A percentile compares a stretch with the other conserved stretches of the same genome.
These are phyloP conservation scores for Spea bombifrons DNA, from an alignment of 2,113 vertebrate genomes.

Conservation along the genomic window DNA sequence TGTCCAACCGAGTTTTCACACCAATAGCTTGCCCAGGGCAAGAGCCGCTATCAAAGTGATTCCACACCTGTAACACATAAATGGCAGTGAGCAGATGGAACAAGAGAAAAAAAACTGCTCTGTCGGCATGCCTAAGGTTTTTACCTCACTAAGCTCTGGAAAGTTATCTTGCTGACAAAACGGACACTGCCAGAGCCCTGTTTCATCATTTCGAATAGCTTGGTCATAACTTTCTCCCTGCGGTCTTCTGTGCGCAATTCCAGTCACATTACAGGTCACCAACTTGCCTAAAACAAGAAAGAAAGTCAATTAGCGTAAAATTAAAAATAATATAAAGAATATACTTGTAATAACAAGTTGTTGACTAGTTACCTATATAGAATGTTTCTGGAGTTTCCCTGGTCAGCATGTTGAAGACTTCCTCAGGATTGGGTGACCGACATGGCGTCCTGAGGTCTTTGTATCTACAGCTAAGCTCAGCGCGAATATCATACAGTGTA, in stretches of 20 bases:
- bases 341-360: no score
- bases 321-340: no score
- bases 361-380: conserved; percentile 80
- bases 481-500: conserved; percentile 95
- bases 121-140: background rate
- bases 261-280: conserved; percentile 91
- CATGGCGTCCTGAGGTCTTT: conserved; percentile 92
- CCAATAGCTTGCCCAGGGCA: conserved; percentile 97
- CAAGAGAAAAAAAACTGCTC: background rate
- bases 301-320: background rate
- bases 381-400: conserved; percentile 98
- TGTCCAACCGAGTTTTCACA: conserved; percentile 90
- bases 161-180: conserved; percentile 99
- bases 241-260: conserved; percentile 92
- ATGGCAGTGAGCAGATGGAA: conserved; percentile 4
- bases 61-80: conserved; percentile 82
- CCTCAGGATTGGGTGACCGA: conserved; percentile 91
- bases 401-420: conserved; percentile 95
- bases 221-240: conserved; percentile 98
- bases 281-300: conserved; percentile 78
- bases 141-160: conserved; percentile 94
- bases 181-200: conserved; percentile 95
- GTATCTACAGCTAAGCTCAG: conserved; percentile 95
- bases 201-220: conserved; percentile 91
- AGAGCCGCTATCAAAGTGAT: conserved; percentile 97